phyloP scores from a whole-genome alignment of 2,797 vertebrate genomes.

The Prunella strophiata region DNA sequence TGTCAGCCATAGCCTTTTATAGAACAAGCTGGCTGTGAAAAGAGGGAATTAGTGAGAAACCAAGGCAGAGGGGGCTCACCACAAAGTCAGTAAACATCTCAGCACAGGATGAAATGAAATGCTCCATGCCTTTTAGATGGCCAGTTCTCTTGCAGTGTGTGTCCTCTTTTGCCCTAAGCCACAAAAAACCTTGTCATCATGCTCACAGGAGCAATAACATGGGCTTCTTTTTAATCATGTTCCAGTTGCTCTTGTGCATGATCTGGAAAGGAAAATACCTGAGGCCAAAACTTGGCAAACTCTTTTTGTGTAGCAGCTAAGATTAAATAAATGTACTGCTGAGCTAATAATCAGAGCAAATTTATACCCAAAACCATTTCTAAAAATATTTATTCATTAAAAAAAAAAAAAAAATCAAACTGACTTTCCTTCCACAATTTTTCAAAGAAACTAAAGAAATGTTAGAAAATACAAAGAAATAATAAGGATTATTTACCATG shows the following conservation, averaged over 20 bases:
- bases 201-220: background rate
- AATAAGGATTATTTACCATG: background rate
- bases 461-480: background rate
- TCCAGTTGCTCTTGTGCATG: background rate
- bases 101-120: background rate
- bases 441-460: background rate
- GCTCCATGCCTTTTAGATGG: background rate
- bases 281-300: background rate
- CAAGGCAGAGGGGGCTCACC: background rate
- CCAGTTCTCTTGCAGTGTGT: background rate
- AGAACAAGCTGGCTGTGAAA: background rate
- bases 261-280: constrained; percentile 17
- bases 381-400: background rate
- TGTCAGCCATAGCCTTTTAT: background rate
- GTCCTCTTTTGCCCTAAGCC: background rate
- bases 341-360: background rate
- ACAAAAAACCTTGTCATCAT: background rate
- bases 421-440: background rate
- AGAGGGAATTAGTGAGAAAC: background rate
- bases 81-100: background rate
- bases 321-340: background rate
- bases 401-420: background rate
- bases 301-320: background rate
- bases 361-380: background rate
- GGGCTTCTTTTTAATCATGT: background rate